Percentiles rank a stretch among this genome's conserved stretches.
These are phyloP conservation scores for Leptoteleia sp. DNA, from an alignment of 1,140 invertebrate species.

Conservation along the genomic window DNA sequence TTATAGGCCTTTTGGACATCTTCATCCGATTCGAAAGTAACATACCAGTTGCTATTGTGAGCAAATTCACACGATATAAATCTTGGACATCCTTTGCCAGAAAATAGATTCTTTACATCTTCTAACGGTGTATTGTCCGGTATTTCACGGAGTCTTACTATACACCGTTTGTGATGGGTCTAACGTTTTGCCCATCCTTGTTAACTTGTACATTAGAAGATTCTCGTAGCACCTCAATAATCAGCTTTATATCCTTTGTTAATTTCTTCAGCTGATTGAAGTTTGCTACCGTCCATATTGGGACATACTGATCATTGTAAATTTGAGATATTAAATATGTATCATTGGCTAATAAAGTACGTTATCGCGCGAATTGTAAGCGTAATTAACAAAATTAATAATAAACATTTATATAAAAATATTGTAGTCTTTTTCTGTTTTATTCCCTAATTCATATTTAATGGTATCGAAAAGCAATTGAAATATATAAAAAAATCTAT, in stretches of 20 bases:
- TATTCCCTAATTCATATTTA: too few species aligned
- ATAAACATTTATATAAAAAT: too few species aligned
- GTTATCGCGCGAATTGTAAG: too few species aligned
- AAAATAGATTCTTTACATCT: constrained; percentile 92
- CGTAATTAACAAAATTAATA: too few species aligned
- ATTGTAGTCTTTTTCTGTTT: too few species aligned
- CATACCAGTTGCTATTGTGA: constrained; percentile 95
- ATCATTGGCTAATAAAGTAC: too few species aligned
- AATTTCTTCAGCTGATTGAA: constrained; percentile 95
- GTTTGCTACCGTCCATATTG: constrained; percentile 94
- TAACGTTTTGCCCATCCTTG: constrained; percentile 92
- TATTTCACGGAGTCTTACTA: constrained; percentile 94
- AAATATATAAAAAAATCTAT: too few species aligned
- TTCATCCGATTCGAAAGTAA: constrained; percentile 95
- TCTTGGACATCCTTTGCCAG: constrained; percentile 90
- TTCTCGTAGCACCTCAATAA: constrained; percentile 93
- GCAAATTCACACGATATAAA: constrained; percentile 95
- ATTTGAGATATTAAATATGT: too few species aligned
- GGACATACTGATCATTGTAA: constrained; percentile 97
- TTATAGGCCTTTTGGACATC: constrained; percentile 94
- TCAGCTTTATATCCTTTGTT: constrained; percentile 92
- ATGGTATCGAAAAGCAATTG: too few species aligned
- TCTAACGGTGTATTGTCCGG: constrained; percentile 90
- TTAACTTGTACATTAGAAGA: constrained; percentile 96
- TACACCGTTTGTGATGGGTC: constrained; percentile 94